Evolutionary conservation across 2,113 vertebrate species (phyloP), one percentile per base, ranked within the genome.

Genomic region (Corythornis madagascariensis): DNA sequence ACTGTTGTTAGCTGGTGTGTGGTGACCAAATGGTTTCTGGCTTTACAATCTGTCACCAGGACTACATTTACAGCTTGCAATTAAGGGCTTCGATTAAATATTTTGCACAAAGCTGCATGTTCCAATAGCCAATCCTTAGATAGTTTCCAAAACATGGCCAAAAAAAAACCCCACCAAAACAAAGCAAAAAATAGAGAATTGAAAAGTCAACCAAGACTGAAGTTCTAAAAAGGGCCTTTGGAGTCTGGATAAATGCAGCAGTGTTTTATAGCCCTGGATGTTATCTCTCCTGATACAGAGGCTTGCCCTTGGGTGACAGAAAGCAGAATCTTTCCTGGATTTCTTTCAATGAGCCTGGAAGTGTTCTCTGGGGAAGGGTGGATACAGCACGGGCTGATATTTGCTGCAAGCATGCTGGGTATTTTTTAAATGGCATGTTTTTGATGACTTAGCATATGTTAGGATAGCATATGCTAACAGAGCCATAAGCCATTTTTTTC

Each of bases 21-120:
- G 56, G 82, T 96, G 92, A 95, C 94, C 96, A 96, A 92, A 93
- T 93, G 91, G 86, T 96, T 95, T 70, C 78, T 91, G 78, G 67
- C 81, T 95, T 92, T 93, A 73, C 95, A 96, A 87, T 93, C 92
- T 93, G 91, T 93, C 86, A 64, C 70, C 28, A 45, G 71, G 11
- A 52, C 74, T 89, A 73, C 89, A 85, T 87, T 85, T 96, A 83
- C 87, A 95, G 91, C 89, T 95, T 92, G 91, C 86, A 96, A 94
- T 92, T 96, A 96, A 82, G 69, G 53, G 60, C 87, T 91, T 95
- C 6, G 18, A 92, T 94, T 93, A 94, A 92, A 95, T 96, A 96
- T 95, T 96, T 93, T 93, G 33, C 64, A 85, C n/a, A 26, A 70
- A 71, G 67, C 78, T 83, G 57, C 43, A 22, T 8, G 53, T 86